Evolutionary conservation across 2,113 vertebrate species (phyloP).

Genomic region (Mastomys natalensis): DNA sequence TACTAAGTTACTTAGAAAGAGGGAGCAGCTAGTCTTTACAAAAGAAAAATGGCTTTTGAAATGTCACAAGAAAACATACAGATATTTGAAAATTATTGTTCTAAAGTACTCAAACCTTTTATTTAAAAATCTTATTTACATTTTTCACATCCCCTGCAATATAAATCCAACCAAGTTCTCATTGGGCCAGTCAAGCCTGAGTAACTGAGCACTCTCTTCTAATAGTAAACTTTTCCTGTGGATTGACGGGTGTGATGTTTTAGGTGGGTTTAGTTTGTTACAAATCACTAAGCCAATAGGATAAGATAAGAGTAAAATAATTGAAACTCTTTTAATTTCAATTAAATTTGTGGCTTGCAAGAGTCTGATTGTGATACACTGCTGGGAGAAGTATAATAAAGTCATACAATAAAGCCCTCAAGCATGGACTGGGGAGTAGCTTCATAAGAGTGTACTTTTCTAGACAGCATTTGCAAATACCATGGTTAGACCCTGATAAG

Average conservation of each 20-base stretch:
- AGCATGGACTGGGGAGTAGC: too few species aligned
- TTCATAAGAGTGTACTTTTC: background rate
- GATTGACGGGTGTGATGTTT: background rate
- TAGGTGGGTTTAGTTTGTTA: background rate
- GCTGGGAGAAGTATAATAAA: background rate
- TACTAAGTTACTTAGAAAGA: background rate
- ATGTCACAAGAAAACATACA: background rate
- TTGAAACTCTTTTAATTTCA: background rate
- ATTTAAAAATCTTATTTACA: background rate
- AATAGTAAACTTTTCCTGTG: background rate
- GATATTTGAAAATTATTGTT: background rate
- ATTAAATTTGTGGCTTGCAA: background rate
- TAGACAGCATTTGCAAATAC: background rate
- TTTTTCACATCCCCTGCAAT: background rate
- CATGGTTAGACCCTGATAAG: fast-evolving
- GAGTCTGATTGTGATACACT: background rate
- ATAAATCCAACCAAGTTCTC: background rate
- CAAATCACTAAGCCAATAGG: background rate
- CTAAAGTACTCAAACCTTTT: background rate
- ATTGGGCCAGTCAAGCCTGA: background rate
- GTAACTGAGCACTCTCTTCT: background rate
- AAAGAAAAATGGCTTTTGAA: background rate
- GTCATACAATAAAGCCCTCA: background rate
- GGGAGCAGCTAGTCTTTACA: background rate
- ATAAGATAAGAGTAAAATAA: background rate